These are phyloP conservation scores for Spodoptera picta DNA, from an alignment of 2,888 invertebrate genomes.

Conservation along the genomic window DNA sequence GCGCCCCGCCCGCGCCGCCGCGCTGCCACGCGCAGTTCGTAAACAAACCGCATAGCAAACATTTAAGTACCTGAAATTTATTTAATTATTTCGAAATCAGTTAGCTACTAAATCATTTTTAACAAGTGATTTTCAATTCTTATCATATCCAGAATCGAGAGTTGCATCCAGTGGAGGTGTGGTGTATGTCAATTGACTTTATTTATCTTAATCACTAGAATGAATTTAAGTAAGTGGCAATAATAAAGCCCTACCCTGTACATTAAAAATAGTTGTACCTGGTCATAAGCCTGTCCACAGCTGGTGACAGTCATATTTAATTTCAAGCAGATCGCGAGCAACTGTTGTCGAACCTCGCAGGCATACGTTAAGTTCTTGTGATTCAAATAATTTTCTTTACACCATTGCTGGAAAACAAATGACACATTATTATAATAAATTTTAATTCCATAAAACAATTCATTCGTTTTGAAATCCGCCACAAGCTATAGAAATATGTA, in stretches of 20 bases:
- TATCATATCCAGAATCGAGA: too few species aligned
- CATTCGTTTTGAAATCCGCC: too few species aligned
- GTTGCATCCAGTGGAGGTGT: too few species aligned
- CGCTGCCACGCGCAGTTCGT: constrained; percentile 95
- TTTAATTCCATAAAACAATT: background rate
- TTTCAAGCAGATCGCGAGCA: constrained; percentile 91
- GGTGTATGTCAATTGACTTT: too few species aligned
- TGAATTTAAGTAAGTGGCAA: too few species aligned
- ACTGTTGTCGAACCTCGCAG: constrained; percentile 93
- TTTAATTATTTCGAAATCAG: background rate
- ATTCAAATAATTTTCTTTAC: constrained; percentile 96
- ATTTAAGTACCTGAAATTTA: constrained; percentile 89
- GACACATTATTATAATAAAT: background rate
- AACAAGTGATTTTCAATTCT: too few species aligned
- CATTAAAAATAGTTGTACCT: constrained; percentile 71
- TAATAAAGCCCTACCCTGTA: too few species aligned
- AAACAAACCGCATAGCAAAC: constrained; percentile 94
- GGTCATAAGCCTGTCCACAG: constrained; percentile 90
- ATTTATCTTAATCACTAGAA: too few species aligned
- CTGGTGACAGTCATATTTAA: constrained; percentile 89
- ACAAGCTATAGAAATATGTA: too few species aligned
- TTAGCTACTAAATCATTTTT: too few species aligned
- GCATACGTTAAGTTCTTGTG: constrained; percentile 94
- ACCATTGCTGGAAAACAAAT: constrained; percentile 91
- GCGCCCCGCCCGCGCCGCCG: constrained; percentile 78